Evolutionary conservation across 2,888 invertebrate genomes (phyloP).

Genomic region (Oxystoma pomonae): DNA sequence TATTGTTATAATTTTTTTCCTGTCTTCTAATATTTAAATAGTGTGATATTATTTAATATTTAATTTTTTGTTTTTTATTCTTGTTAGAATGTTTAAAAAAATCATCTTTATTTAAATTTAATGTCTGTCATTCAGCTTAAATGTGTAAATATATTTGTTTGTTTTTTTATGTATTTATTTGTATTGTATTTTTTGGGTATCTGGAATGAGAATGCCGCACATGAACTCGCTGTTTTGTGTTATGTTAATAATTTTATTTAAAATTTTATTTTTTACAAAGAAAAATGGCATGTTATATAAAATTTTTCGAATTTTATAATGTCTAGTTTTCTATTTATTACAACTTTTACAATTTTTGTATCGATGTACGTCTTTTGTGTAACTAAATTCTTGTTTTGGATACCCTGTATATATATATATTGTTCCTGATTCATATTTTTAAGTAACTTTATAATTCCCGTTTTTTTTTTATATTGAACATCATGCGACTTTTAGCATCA

Average conservation of each 20-base stretch:
- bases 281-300: background rate
- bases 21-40: conserved; percentile 28
- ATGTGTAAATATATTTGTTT: conserved; percentile 41
- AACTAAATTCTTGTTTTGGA: background rate
- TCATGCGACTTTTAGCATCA: background rate
- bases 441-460: too few relatives aligned
- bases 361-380: background rate
- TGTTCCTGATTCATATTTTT: background rate
- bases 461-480: too few relatives aligned
- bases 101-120: conserved; percentile 42
- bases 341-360: conserved; percentile 19
- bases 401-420: background rate
- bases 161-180: conserved; percentile 37
- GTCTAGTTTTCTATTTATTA: conserved; percentile 15
- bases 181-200: conserved; percentile 44
- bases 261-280: conserved; percentile 34
- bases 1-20: background rate
- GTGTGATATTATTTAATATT: conserved; percentile 52
- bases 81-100: conserved; percentile 43
- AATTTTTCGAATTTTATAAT: conserved; percentile 16
- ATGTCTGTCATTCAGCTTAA: conserved; percentile 35
- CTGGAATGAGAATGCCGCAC: background rate
- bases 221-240: conserved; percentile 11
- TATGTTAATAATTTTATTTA: conserved; percentile 46
- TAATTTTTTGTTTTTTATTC: conserved; percentile 40